These are phyloP conservation scores for Temnothorax rugatulus DNA, from an alignment of 2,888 invertebrate species.

Conservation along the genomic window DNA sequence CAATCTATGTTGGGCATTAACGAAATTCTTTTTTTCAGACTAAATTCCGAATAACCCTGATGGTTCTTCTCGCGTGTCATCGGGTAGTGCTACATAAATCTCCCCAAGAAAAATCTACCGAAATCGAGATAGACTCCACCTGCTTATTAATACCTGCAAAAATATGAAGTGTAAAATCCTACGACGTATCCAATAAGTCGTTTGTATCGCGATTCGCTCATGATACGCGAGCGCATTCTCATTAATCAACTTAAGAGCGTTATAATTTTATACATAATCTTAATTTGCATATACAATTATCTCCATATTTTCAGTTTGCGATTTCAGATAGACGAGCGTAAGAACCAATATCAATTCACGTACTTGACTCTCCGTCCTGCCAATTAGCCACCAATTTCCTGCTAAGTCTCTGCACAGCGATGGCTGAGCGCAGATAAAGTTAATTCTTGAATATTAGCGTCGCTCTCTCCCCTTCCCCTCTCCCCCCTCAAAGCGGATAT, in stretches of 20 bases:
- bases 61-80: constrained; percentile 9
- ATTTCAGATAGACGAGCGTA: neutral
- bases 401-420: constrained; percentile 33
- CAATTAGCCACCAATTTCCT: constrained; percentile 43
- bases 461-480: too few species aligned
- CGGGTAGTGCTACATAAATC: neutral
- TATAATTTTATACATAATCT: neutral
- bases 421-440: constrained; percentile 24
- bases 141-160: neutral
- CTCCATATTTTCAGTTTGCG: neutral
- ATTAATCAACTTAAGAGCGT: neutral
- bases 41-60: constrained; percentile 7
- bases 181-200: neutral
- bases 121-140: neutral
- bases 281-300: constrained; percentile 20
- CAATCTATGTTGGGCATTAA: constrained; percentile 1
- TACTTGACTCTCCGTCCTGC: neutral
- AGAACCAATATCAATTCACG: constrained; percentile 21
- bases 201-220: neutral
- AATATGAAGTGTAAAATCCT: neutral
- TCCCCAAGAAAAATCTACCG: neutral
- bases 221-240: neutral
- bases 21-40: neutral
- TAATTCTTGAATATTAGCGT: constrained; percentile 32
- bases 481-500: constrained; percentile 23